Base-by-base conservation (phyloP, 2,888 invertebrate species). In the Stenurella melanura region DNA sequence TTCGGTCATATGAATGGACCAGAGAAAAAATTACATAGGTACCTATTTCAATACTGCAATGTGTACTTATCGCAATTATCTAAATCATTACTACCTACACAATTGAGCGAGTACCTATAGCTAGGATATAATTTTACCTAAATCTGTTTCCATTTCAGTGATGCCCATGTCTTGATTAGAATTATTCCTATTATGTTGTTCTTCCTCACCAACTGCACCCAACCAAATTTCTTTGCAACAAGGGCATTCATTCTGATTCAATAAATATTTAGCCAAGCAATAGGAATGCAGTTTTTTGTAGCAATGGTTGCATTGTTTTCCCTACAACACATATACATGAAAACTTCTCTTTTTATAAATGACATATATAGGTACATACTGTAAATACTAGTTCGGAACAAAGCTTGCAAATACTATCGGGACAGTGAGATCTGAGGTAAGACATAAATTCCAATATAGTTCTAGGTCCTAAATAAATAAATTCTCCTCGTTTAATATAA, bases 351-450 rank as follows among this genome's bases (percentile, higher is more conserved):
- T 17, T 18, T 38, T 17, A 18, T 17, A 30, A n/a, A 5, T 15
- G 7, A 42, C 18, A 2, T 19, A 42, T 38, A 2, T 19, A 17
- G 9, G 4, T 68, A 82, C 85, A 83, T 84, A 87, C 87, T 57
- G 79, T 82, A 81, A 88, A 87, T 18, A 87, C 87, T 72, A 86
- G 58, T 75, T 88, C 88, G 5, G 86, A 86, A 81, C 88, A 88
- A 34, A 88, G 82, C 54, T 81, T 80, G 79, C 88, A 88, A 60
- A 82, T 77, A 69, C 80, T 83, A 76, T 87, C 82, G 21, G 86
- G 85, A 17, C 83, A 83, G 75, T 84, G 79, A 4, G 78, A 73
- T 72, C 82, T 83, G 61, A 88, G 85, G 80, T 85, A 88, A 2
- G 87, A 80, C 11, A 85, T 85, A 78, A 87, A 88, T 80, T 88